phyloP scores from a whole-genome alignment of 2,797 vertebrate genomes.

The Aselliscus stoliczkanus region DNA sequence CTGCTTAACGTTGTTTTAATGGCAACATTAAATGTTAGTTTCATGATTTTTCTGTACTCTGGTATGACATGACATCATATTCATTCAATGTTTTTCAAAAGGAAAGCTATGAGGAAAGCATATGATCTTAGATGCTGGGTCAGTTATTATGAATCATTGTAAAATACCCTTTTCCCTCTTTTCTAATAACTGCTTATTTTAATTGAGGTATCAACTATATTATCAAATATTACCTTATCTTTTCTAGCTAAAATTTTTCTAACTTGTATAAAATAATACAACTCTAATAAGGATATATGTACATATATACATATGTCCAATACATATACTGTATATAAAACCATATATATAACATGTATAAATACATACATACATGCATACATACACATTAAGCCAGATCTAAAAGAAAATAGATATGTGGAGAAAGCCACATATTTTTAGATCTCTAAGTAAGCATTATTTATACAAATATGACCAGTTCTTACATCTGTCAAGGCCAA shows the following conservation, averaged over 20 bases:
- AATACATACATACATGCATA: not conserved
- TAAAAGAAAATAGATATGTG: not conserved
- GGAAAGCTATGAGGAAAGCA: not conserved
- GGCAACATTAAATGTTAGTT: not conserved
- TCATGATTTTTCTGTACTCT: not conserved
- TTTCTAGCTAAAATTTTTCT: conserved; percentile 21
- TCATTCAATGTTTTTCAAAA: not conserved
- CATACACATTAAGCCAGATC: not conserved
- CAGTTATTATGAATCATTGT: not conserved
- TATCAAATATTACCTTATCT: not conserved
- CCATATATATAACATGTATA: not conserved
- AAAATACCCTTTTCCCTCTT: not conserved
- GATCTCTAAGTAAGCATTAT: not conserved
- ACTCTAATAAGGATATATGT: not conserved
- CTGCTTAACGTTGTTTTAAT: not conserved
- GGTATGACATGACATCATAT: not conserved
- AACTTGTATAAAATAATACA: not conserved
- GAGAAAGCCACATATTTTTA: not conserved
- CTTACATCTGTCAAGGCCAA: not conserved
- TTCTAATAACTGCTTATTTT: not conserved
- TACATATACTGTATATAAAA: not conserved
- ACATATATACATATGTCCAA: not conserved
- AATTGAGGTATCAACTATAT: not conserved
- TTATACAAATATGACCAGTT: not conserved
- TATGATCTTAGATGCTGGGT: not conserved